Evolutionary conservation across 2,113 vertebrate genomes (phyloP), one percentile per base, ranked within the genome.

Genomic region (Hyaena hyaena): DNA sequence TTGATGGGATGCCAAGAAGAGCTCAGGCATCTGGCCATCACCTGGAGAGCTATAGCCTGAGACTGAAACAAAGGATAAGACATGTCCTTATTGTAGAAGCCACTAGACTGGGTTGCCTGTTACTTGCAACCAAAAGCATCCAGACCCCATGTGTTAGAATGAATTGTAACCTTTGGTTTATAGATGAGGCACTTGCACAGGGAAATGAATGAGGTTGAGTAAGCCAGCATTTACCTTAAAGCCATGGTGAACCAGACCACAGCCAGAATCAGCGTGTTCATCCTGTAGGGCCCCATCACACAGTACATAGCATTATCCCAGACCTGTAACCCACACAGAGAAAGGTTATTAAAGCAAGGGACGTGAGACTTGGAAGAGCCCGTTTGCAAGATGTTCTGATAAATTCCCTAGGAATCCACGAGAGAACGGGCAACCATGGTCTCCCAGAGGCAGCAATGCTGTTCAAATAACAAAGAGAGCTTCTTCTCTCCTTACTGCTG

Each of bases 161-260:
- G 0, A n/a, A 11, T 4, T n/a, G 17, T 15, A 76, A 88, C 12
- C 55, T 11, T 79, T 48, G 0, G 4, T 17, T 6, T 19, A 69
- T 3, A 69, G 15, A 48, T 7, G 43, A 24, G 53, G 23, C 10
- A 2, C 4, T 0, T 0, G 45, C 45, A 14, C 15, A 5, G 24
- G 58, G 63, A 84, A 35, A 61, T 14, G 3, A 53, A 10, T 4
- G 26, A 26, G 17, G 4, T 55, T 45, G 17, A 0, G 0, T 24
- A 66, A 87, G 28, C 10, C 65, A 0, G 45, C 68, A 80, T 83
- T 96, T 98, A 99, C 99, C 99, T 99, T 98, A 99, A 99, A 53
- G 99, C 99, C 99, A 99, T 99, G 69, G 99, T 99, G 98, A 99
- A 99, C 99, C 99, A 99, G 97, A 99, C 99, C 93, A 99, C 98